These are phyloP conservation scores for Pithys albifrons DNA, from an alignment of 2,113 vertebrate genomes.

Conservation along the genomic window DNA sequence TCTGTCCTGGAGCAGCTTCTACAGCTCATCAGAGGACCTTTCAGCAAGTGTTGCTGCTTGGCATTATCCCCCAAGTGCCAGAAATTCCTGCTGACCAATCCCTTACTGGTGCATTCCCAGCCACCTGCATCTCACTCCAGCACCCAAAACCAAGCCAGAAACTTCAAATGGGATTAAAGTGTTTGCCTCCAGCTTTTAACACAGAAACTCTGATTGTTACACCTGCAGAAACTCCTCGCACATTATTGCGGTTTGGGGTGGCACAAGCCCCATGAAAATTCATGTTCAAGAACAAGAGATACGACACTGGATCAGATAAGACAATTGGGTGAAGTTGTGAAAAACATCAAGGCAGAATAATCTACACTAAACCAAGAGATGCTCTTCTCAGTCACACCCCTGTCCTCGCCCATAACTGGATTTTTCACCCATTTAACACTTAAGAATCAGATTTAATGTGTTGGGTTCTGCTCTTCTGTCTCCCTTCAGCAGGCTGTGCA, in stretches of 20 bases:
- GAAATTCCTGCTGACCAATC: not conserved
- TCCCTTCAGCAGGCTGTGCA: not conserved
- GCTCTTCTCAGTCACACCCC: not conserved
- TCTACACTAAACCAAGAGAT: not conserved
- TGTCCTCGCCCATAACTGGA: not conserved
- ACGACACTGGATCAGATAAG: not conserved
- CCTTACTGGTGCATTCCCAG: not conserved
- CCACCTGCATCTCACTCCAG: not conserved
- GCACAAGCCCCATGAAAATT: not conserved
- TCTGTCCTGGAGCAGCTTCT: not conserved
- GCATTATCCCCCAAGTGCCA: not conserved
- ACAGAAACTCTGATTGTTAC: not conserved
- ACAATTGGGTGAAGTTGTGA: not conserved
- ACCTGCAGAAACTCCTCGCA: not conserved
- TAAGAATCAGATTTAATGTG: not conserved
- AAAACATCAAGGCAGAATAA: too few relatives aligned
- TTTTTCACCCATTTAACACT: not conserved
- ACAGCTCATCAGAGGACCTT: not conserved
- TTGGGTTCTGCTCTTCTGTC: not conserved
- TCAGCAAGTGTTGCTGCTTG: not conserved
- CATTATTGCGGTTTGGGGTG: accelerated
- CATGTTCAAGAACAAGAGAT: not conserved
- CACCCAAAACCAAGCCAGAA: not conserved
- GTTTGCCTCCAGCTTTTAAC: not conserved
- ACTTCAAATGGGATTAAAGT: not conserved